Conservation (phyloP, 2,113 vertebrate genomes). For the Alces alces region DNA sequence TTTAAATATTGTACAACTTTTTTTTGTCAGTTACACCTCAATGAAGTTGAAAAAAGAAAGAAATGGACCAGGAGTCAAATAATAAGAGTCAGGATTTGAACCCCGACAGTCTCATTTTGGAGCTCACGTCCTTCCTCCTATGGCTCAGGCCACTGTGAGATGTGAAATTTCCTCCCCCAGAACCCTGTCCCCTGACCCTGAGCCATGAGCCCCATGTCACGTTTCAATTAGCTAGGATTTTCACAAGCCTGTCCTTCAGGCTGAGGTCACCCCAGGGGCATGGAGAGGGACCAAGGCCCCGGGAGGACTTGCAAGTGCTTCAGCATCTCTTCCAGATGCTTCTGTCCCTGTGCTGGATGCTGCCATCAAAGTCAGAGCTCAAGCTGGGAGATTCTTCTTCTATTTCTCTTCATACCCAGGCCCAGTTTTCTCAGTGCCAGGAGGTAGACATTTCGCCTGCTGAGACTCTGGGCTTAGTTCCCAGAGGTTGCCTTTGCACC, state of each 20-base stretch:
- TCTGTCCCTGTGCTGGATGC: background rate
- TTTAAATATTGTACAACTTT: background rate
- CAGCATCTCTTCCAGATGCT: background rate
- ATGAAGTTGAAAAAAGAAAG: background rate
- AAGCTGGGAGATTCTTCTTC: background rate
- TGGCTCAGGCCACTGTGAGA: background rate
- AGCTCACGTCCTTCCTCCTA: background rate
- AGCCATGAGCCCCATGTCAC: background rate
- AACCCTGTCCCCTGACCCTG: background rate
- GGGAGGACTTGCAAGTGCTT: background rate
- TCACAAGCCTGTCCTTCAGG: background rate
- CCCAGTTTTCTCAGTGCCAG: background rate
- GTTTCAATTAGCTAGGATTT: background rate
- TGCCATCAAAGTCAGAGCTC: background rate
- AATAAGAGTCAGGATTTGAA: background rate
- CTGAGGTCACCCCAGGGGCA: background rate
- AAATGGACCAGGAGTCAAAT: background rate
- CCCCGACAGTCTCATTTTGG: background rate
- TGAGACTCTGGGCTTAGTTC: slow-evolving; percentile 31
- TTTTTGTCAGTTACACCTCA: background rate
- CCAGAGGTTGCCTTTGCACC: slow-evolving; percentile 8
- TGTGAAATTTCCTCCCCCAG: background rate
- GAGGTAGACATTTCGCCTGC: background rate
- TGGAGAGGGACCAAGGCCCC: background rate
- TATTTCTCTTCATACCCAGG: background rate